Evolutionary conservation across 2,888 invertebrate species (phyloP).

Genomic region (Sceliomorpha sp.): DNA sequence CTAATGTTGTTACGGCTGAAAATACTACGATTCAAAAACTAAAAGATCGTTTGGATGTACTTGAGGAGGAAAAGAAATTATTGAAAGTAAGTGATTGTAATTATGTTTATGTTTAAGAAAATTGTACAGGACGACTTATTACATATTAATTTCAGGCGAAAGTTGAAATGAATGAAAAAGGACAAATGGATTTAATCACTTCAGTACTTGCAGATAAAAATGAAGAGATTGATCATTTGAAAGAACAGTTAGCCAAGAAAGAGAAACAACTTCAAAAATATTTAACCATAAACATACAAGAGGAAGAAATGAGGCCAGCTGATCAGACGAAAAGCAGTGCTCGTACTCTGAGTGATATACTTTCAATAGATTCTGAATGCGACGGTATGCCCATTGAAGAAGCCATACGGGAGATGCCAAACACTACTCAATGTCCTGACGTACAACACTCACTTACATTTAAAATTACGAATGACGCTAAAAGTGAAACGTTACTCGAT

Average conservation of each 20-base stretch:
- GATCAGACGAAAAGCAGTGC: slow-evolving; percentile 84
- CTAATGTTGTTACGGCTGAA: slow-evolving; percentile 71
- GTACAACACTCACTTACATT: no score
- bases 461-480: no score
- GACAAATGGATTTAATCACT: slow-evolving; percentile 82
- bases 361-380: slow-evolving; percentile 86
- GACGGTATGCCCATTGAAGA: slow-evolving; percentile 82
- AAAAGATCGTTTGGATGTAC: slow-evolving; percentile 70
- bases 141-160: slow-evolving; percentile 63
- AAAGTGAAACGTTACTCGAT: no score
- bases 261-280: slow-evolving; percentile 82
- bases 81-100: slow-evolving; percentile 71
- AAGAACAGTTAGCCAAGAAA: slow-evolving; percentile 82
- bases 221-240: slow-evolving; percentile 85
- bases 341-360: slow-evolving; percentile 86
- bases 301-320: slow-evolving; percentile 79
- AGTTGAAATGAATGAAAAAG: slow-evolving; percentile 69
- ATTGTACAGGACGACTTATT: no score
- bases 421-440: no score
- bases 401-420: slow-evolving; percentile 65
- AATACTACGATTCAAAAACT: slow-evolving; percentile 73
- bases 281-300: slow-evolving; percentile 83
- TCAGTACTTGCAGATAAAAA: slow-evolving; percentile 86
- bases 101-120: slow-evolving; percentile 2
- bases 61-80: slow-evolving; percentile 76